These are phyloP conservation scores for Dicycla oo DNA, from an alignment of 2,888 invertebrate species.

Conservation along the genomic window DNA sequence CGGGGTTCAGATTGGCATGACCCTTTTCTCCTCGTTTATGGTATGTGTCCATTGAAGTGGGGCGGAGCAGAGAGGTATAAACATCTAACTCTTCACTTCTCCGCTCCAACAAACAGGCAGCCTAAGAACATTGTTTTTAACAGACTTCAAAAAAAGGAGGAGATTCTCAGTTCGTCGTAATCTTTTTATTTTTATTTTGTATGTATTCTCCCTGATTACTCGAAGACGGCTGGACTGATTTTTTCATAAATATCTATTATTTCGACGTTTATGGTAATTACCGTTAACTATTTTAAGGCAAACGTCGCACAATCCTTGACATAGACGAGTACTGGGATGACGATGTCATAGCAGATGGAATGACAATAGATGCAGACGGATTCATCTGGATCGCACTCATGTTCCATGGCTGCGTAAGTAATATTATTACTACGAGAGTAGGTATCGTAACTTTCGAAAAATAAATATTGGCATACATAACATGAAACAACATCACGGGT, in stretches of 20 bases:
- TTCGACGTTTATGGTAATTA: not conserved
- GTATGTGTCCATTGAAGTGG: not conserved
- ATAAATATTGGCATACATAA: too few relatives aligned
- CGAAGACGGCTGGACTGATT: too few relatives aligned
- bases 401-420: slow-evolving; percentile 88
- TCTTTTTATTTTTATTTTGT: too few relatives aligned
- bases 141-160: too few relatives aligned
- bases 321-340: slow-evolving; percentile 73
- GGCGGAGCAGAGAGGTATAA: not conserved
- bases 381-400: slow-evolving; percentile 93
- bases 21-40: not conserved
- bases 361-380: slow-evolving; percentile 93
- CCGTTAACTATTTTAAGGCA: slow-evolving; percentile 27
- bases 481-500: too few relatives aligned
- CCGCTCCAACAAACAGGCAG: not conserved
- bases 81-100: not conserved
- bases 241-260: not conserved
- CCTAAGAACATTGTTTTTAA: not conserved
- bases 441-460: not conserved
- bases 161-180: too few relatives aligned
- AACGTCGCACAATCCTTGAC: slow-evolving; percentile 83
- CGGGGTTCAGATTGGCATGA: not conserved
- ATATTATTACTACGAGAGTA: too few relatives aligned
- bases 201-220: too few relatives aligned
- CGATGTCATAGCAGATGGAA: slow-evolving; percentile 87